Conservation (phyloP, 2,888 invertebrate species). For the Rhingia campestris region DNA sequence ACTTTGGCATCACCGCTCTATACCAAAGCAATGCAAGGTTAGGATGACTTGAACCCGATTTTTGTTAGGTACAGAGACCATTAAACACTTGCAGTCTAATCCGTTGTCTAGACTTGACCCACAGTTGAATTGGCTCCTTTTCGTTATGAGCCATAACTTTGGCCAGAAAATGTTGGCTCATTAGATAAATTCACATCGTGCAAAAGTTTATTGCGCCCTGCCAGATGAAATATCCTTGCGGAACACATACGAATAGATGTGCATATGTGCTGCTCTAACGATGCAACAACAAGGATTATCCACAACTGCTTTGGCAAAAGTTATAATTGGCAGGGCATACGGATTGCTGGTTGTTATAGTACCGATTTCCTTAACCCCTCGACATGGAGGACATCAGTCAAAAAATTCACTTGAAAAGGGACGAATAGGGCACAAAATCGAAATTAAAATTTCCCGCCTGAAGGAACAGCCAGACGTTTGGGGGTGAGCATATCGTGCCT, state of each 20-base stretch:
- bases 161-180: slow-evolving; percentile 62
- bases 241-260: not conserved
- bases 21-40: slow-evolving; percentile 12
- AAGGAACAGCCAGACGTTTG: slow-evolving; percentile 64
- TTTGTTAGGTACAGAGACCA: slow-evolving; percentile 15
- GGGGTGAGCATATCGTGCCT: slow-evolving; percentile 43
- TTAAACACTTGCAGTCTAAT: slow-evolving; percentile 65
- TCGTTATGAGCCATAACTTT: slow-evolving; percentile 47
- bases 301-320: slow-evolving; percentile 65
- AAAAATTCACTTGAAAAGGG: slow-evolving; percentile 54
- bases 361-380: not conserved
- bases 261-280: slow-evolving; percentile 9
- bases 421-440: slow-evolving; percentile 57
- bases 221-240: slow-evolving; percentile 24
- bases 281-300: slow-evolving; percentile 60
- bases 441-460: slow-evolving; percentile 72
- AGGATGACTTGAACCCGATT: slow-evolving; percentile 55
- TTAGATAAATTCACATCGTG: slow-evolving; percentile 54
- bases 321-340: slow-evolving; percentile 64
- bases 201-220: slow-evolving; percentile 36
- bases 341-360: not conserved
- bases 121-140: slow-evolving; percentile 18
- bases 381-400: slow-evolving; percentile 57
- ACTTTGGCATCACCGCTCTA: not conserved
- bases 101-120: slow-evolving; percentile 73